Evolutionary conservation across 2,888 invertebrate species (phyloP).

Genomic region (Petrolisthes cinctipes): DNA sequence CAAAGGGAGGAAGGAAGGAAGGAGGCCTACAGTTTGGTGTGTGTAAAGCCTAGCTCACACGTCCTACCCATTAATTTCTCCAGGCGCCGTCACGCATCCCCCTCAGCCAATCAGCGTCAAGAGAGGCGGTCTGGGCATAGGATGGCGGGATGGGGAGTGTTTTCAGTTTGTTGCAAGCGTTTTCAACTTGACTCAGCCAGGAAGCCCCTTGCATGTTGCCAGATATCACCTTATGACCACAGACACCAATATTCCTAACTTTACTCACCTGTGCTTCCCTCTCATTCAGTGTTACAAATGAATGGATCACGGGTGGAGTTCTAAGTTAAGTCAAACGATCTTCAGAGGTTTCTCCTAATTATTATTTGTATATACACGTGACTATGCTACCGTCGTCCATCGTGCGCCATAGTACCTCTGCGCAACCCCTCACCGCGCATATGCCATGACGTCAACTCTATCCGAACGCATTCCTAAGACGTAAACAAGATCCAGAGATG

Average conservation of each 20-base stretch:
- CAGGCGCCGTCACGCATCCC: conserved; percentile 25
- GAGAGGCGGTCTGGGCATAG: conserved; percentile 13
- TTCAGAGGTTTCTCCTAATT: conserved; percentile 28
- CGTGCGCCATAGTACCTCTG: conserved; percentile 33
- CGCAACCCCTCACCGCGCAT: conserved; percentile 42
- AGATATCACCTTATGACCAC: neutral
- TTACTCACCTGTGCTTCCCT: neutral
- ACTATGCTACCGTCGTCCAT: neutral
- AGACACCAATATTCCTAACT: neutral
- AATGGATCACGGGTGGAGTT: neutral
- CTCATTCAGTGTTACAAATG: too few relatives aligned
- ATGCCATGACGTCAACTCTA: conserved; percentile 40
- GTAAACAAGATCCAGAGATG: conserved; percentile 32
- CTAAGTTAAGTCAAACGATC: neutral
- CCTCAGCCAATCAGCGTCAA: conserved; percentile 46
- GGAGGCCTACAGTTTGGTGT: conserved; percentile 2
- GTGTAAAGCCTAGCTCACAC: conserved; percentile 48
- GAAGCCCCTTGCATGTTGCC: neutral
- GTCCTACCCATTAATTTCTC: conserved; percentile 55
- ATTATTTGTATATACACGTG: neutral
- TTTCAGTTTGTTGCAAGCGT: conserved; percentile 54
- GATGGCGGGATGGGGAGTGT: conserved; percentile 10
- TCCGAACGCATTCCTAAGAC: conserved; percentile 34
- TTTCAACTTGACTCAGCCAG: conserved; percentile 32
- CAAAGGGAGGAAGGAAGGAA: neutral